These are phyloP conservation scores for Octodonta nipae DNA, from an alignment of 2,888 invertebrate genomes.

Conservation along the genomic window DNA sequence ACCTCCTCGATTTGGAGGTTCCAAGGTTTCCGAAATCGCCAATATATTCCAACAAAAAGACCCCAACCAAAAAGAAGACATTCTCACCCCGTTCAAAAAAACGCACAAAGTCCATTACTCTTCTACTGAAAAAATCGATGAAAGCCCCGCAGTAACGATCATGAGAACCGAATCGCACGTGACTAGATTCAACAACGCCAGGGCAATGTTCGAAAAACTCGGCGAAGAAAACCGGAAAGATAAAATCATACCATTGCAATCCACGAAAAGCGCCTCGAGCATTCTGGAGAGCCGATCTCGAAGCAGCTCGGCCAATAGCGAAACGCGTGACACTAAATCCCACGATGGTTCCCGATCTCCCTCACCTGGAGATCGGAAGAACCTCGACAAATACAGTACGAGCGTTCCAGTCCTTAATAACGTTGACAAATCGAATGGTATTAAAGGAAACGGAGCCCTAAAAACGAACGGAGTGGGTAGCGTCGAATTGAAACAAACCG, in stretches of 20 bases:
- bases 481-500: no score
- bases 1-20: conserved; percentile 40
- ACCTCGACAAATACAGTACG: conserved; percentile 41
- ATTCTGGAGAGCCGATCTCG: conserved; percentile 46
- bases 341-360: conserved; percentile 34
- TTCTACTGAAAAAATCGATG: conserved; percentile 16
- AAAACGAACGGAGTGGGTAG: conserved; percentile 20
- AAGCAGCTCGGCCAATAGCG: conserved; percentile 52
- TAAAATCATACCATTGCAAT: conserved; percentile 28
- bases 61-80: conserved; percentile 16
- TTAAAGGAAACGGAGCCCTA: background rate
- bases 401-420: conserved; percentile 40
- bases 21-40: conserved; percentile 82
- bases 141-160: conserved; percentile 46
- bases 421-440: conserved; percentile 14
- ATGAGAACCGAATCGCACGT: conserved; percentile 79
- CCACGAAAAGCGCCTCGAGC: conserved; percentile 36
- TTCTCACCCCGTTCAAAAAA: conserved; percentile 17
- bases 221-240: conserved; percentile 51
- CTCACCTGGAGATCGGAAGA: conserved; percentile 32
- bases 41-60: conserved; percentile 60
- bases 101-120: conserved; percentile 16
- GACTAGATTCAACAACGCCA: conserved; percentile 74
- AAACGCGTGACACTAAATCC: conserved; percentile 31
- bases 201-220: conserved; percentile 81